Percentiles rank a stretch among this genome's conserved stretches.
Evolutionary conservation across 64 coral and sea anemone species (phyloP).

Genomic region (Montipora efflorescens): DNA sequence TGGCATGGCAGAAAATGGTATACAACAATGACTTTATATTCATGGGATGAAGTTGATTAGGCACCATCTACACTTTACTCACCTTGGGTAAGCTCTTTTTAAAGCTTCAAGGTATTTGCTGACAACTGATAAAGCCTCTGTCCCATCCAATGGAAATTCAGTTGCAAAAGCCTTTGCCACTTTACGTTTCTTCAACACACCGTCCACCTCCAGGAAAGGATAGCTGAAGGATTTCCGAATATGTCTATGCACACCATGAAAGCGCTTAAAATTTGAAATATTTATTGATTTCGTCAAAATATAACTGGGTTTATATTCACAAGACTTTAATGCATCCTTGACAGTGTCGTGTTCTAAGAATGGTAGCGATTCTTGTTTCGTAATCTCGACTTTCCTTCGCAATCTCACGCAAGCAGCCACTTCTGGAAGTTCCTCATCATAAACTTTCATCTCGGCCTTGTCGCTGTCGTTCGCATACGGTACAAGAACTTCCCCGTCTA

Average conservation of each 20-base stretch:
- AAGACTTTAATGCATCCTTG: not conserved
- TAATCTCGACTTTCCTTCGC: not conserved
- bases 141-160: not conserved
- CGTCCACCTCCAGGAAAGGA: not conserved
- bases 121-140: slow-evolving; percentile 30
- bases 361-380: not conserved
- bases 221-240: not conserved
- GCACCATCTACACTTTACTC: not conserved
- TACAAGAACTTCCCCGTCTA: not conserved
- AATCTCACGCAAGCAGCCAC: not conserved
- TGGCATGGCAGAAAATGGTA: too few relatives aligned
- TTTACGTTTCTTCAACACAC: not conserved
- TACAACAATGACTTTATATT: too few relatives aligned
- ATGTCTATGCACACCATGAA: not conserved
- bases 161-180: not conserved
- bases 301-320: slow-evolving; percentile 39
- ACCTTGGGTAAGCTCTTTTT: slow-evolving; percentile 45
- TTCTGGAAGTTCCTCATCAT: slow-evolving; percentile 7
- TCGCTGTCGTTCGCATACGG: not conserved
- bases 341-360: not conserved
- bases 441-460: not conserved
- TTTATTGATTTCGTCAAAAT: not conserved
- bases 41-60: too few relatives aligned
- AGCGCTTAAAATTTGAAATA: not conserved
- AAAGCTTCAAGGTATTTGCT: slow-evolving; percentile 32